phyloP scores from a whole-genome alignment of 2,888 invertebrate genomes.

The Orchesellides sinensis region DNA sequence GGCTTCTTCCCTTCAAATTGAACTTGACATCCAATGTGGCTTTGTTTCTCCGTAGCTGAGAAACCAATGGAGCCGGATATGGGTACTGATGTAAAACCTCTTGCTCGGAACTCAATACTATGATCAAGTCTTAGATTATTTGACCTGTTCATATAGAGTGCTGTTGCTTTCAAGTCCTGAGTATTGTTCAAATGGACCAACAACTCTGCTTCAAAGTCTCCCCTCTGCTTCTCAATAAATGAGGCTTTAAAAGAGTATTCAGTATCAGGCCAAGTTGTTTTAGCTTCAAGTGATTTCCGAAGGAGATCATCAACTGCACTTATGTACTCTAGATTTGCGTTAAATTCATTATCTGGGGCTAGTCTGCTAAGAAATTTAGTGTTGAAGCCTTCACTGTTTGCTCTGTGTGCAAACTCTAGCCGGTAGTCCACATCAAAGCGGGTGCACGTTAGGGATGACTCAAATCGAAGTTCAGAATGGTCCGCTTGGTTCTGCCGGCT shows the following conservation, averaged over 20 bases:
- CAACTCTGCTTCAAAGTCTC: slow-evolving; percentile 71
- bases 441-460: slow-evolving; percentile 71
- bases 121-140: slow-evolving; percentile 72
- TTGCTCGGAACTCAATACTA: slow-evolving; percentile 67
- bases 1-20: slow-evolving; percentile 69
- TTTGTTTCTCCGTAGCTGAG: slow-evolving; percentile 70
- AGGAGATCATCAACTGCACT: slow-evolving; percentile 59
- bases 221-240: slow-evolving; percentile 68
- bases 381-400: slow-evolving; percentile 54
- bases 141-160: slow-evolving; percentile 71
- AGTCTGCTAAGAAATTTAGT: slow-evolving; percentile 65
- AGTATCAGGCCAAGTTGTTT: slow-evolving; percentile 66
- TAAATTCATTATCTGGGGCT: slow-evolving; percentile 59
- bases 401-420: slow-evolving; percentile 65
- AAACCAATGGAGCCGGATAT: slow-evolving; percentile 68
- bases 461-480: slow-evolving; percentile 72
- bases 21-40: slow-evolving; percentile 69
- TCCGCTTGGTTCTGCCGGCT: slow-evolving; percentile 69
- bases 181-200: slow-evolving; percentile 66
- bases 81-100: slow-evolving; percentile 66
- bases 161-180: slow-evolving; percentile 71
- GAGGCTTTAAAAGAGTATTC: slow-evolving; percentile 64
- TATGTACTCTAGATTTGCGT: slow-evolving; percentile 66
- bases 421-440: slow-evolving; percentile 74
- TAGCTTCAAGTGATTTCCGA: slow-evolving; percentile 63